Conservation (phyloP, 2,797 vertebrate genomes). For the Eutrigla gurnardus region DNA sequence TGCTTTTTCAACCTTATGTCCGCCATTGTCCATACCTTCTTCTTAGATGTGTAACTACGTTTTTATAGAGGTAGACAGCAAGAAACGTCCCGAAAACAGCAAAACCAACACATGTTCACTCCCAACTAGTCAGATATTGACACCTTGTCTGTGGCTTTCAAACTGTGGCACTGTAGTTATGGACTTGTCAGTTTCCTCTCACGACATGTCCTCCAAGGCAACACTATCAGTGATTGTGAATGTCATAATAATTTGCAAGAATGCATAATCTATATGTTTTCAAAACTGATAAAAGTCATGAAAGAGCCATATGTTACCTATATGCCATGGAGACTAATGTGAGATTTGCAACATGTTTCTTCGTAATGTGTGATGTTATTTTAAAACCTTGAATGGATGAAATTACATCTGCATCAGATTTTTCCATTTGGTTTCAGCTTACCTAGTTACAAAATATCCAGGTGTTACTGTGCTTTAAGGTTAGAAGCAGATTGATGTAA, state of each 20-base stretch:
- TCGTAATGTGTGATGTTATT: slow-evolving; percentile 4
- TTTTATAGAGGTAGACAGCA: not conserved
- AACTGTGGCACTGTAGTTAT: no score
- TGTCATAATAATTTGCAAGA: not conserved
- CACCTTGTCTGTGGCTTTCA: no score
- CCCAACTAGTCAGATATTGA: no score
- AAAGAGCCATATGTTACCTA: not conserved
- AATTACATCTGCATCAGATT: slow-evolving; percentile 30
- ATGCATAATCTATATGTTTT: not conserved
- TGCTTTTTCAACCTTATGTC: not conserved
- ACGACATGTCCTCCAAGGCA: no score
- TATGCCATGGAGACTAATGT: not conserved
- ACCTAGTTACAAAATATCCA: not conserved
- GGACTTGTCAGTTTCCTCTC: no score
- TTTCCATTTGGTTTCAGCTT: not conserved
- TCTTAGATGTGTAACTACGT: not conserved
- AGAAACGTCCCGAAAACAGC: not conserved
- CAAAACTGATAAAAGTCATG: not conserved
- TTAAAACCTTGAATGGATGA: slow-evolving; percentile 3
- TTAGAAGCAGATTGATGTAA: not conserved
- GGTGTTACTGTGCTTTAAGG: slow-evolving; percentile 22
- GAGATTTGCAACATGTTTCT: no score
- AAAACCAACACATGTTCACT: not conserved
- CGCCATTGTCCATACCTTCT: not conserved
- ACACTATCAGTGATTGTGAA: not conserved